phyloP scores from a whole-genome alignment of 2,888 invertebrate genomes.

The Ichneumoninae sp. region DNA sequence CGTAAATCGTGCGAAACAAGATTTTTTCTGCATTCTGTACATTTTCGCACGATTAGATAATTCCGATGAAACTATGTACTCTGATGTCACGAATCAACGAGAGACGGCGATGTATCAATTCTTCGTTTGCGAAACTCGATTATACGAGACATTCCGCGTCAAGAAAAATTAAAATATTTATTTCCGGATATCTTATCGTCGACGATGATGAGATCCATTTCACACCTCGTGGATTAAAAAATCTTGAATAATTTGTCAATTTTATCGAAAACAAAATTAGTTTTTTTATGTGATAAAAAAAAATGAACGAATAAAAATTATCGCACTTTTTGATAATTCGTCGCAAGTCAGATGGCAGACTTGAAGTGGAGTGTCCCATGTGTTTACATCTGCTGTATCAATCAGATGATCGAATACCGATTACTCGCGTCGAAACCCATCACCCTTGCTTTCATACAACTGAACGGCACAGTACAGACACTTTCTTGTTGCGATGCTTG shows the following conservation, averaged over 20 bases:
- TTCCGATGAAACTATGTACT: constrained; percentile 4
- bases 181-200: not conserved
- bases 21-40: constrained; percentile 10
- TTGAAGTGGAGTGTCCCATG: constrained; percentile 1
- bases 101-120: not conserved
- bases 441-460: constrained; percentile 21
- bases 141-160: not conserved
- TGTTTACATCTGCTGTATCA: constrained; percentile 3
- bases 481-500: constrained; percentile 61
- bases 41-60: constrained; percentile 36
- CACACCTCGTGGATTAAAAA: no score
- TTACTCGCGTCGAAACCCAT: constrained; percentile 32
- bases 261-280: not conserved
- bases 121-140: not conserved
- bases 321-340: not conserved
- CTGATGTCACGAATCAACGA: constrained; percentile 35
- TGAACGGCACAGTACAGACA: constrained; percentile 57
- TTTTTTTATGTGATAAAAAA: not conserved
- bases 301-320: not conserved
- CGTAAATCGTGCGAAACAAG: constrained; percentile 21
- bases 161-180: not conserved
- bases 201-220: not conserved
- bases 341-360: not conserved
- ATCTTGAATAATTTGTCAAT: not conserved
- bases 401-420: constrained; percentile 47